Base-by-base conservation (phyloP, 2,113 vertebrate genomes). In the Vidua chalybeata region DNA sequence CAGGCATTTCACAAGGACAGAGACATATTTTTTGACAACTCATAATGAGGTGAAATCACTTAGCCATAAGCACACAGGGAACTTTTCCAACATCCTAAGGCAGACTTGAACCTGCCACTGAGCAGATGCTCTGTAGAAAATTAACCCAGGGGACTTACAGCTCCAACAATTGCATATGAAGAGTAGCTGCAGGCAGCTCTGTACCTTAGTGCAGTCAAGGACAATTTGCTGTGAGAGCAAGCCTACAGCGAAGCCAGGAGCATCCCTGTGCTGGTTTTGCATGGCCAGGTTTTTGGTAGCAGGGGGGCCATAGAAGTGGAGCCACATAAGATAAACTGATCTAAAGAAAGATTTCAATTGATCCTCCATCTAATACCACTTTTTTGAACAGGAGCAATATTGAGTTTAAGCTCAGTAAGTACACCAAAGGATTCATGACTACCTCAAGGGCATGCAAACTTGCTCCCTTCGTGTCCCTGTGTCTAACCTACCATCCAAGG, bases 21-120 rank as follows among this genome's bases (percentile, higher is more conserved):
- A 59, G 24, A 37, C 0, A 2, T 21, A 21, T 48, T 61, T 90
- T 76, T 28, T 3, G 11, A 74, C 0, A 0, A 45, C 13, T 59
- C 54, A 43, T 1, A 20, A 16, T 13, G 77, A 89, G 54, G 46
- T 73, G 55, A 73, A 68, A 73, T 73, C 35, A 58, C 39, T 67
- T 88, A 88, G 30, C 41, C 19, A 61, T 49, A 84, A 56, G 30
- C 16, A 62, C 3, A 45, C 8, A 84, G 28, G 18, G 37, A 89
- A 56, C 56, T 68, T 62, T 55, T 72, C 30, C 35, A 52, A 35
- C 45, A 69, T 39, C 54, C 16, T 24, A 56, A 84, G 66, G 55
- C 31, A 69, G 46, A 61, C 17, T 20, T 56, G 43, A 89, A 77
- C 46, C n/a, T 66, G 37, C 13, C 81, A 66, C 41, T 62, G 68